Conservation (phyloP, 2,797 vertebrate species). For the Crocodylus rhombifer region DNA sequence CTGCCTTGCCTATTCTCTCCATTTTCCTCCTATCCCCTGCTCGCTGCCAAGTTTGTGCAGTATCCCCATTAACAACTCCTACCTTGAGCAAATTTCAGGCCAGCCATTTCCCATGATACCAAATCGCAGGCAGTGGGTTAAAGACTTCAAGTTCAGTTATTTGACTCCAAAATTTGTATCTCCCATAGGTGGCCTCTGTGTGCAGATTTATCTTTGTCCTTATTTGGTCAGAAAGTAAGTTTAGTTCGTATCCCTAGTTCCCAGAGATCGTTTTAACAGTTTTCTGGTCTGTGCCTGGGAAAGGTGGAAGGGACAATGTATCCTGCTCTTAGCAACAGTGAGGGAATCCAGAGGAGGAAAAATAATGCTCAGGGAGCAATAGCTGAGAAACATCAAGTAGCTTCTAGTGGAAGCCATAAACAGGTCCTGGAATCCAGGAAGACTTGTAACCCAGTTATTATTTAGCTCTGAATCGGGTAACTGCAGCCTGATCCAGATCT, state of each 20-base stretch:
- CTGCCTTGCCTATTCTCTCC: not conserved
- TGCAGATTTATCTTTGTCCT: not conserved
- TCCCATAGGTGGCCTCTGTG: not conserved
- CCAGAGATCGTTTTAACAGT: accelerated
- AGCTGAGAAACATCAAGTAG: constrained; percentile 58
- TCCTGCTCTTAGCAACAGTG: not conserved
- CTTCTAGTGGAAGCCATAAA: constrained; percentile 60
- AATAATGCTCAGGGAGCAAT: not conserved
- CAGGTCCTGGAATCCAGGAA: constrained; percentile 72
- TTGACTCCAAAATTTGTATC: not conserved
- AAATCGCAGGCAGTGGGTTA: not conserved
- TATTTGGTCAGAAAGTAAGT: not conserved
- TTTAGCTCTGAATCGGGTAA: constrained; percentile 59
- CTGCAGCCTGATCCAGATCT: not conserved
- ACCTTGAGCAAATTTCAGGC: not conserved
- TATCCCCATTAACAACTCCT: not conserved
- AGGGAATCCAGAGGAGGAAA: not conserved
- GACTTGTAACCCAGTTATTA: constrained; percentile 61
- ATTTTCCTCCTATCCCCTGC: no score
- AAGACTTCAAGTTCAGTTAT: not conserved
- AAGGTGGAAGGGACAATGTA: not conserved
- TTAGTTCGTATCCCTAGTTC: not conserved
- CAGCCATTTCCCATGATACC: not conserved
- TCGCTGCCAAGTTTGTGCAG: not conserved
- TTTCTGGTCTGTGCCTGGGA: not conserved